Conservation (phyloP, 2,113 vertebrate species). For the Ceyx cyanopectus region DNA sequence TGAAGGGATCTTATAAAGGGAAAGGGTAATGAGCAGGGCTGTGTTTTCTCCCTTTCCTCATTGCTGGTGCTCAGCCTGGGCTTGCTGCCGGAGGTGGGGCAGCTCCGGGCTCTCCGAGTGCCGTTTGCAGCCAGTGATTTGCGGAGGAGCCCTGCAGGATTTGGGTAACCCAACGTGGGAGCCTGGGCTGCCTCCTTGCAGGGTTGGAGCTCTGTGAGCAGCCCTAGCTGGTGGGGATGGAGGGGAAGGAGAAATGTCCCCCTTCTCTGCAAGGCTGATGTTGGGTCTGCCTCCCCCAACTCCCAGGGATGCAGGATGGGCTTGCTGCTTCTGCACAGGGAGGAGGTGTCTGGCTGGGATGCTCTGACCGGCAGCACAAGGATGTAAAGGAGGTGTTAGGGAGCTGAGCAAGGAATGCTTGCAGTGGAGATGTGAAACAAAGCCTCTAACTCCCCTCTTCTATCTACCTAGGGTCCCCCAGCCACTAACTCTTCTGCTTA, state of each 20-base stretch:
- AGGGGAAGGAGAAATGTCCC: not conserved
- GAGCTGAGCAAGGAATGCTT: not conserved
- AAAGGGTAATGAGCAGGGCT: not conserved
- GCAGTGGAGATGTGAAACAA: not conserved
- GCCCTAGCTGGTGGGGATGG: not conserved
- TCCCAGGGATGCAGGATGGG: not conserved
- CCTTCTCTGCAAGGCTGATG: not conserved
- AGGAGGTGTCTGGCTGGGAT: not conserved
- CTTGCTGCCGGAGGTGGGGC: not conserved
- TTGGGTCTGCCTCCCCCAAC: not conserved
- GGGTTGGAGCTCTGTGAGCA: not conserved
- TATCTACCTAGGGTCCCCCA: not conserved
- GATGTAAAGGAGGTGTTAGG: not conserved
- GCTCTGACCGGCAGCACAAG: not conserved
- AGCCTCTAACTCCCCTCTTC: fast-evolving
- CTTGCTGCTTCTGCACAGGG: not conserved
- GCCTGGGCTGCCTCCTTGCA: not conserved
- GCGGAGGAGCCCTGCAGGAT: not conserved
- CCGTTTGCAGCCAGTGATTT: fast-evolving
- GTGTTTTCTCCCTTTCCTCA: not conserved
- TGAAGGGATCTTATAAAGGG: not conserved
- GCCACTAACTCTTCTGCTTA: not conserved
- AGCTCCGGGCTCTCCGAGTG: not conserved
- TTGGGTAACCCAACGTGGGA: not conserved
- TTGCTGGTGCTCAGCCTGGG: not conserved